phyloP scores from a whole-genome alignment of 2,888 invertebrate genomes.

The Troides aeacus region DNA sequence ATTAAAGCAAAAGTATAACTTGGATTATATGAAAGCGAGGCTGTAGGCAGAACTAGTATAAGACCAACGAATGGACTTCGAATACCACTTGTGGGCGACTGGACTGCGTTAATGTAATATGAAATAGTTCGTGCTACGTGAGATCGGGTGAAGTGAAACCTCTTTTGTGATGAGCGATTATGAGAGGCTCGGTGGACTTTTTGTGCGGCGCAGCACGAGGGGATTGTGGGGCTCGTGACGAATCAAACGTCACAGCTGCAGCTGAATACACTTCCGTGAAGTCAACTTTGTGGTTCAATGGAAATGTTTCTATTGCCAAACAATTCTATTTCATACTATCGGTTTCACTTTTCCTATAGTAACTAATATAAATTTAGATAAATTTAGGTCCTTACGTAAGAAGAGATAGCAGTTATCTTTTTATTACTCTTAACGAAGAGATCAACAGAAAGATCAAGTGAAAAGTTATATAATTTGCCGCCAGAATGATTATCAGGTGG shows the following conservation, averaged over 20 bases:
- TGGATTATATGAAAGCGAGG: too few relatives aligned
- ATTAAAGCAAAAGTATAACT: too few relatives aligned
- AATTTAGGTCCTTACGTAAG: too few relatives aligned
- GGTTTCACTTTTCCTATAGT: neutral
- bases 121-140: slow-evolving; percentile 72
- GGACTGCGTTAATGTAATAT: slow-evolving; percentile 51
- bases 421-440: too few relatives aligned
- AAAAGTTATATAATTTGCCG: too few relatives aligned
- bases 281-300: slow-evolving; percentile 14
- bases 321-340: neutral
- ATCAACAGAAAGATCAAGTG: too few relatives aligned
- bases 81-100: slow-evolving; percentile 27
- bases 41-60: too few relatives aligned
- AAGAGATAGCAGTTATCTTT: too few relatives aligned
- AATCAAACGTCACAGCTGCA: slow-evolving; percentile 32
- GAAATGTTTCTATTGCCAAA: neutral
- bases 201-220: slow-evolving; percentile 40
- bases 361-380: too few relatives aligned
- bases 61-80: neutral
- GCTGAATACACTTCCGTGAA: slow-evolving; percentile 19
- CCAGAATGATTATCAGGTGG: too few relatives aligned
- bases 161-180: slow-evolving; percentile 68
- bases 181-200: slow-evolving; percentile 48
- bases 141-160: slow-evolving; percentile 71
- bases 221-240: slow-evolving; percentile 46